phyloP scores from a whole-genome alignment of 2,113 vertebrate species.

The Eclectus roratus region DNA sequence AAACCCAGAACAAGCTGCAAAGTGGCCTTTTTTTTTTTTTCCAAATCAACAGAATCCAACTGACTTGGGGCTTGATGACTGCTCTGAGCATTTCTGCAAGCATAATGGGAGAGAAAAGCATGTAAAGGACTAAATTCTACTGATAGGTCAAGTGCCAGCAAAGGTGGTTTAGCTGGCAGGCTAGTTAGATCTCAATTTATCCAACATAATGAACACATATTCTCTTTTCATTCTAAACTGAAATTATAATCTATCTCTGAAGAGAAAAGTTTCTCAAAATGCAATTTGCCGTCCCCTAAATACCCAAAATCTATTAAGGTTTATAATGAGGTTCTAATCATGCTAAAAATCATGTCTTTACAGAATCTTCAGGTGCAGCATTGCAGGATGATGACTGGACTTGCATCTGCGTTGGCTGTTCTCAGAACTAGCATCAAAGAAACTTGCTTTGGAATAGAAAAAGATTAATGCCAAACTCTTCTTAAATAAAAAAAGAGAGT shows the following conservation, averaged over 20 bases:
- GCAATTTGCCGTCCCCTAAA: neutral
- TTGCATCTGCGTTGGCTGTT: neutral
- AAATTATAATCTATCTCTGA: neutral
- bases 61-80: neutral
- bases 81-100: neutral
- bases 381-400: neutral
- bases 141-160: neutral
- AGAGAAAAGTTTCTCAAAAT: neutral
- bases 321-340: neutral
- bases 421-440: neutral
- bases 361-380: neutral
- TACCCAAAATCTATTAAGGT: neutral
- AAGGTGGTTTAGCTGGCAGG: neutral
- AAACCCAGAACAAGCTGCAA: neutral
- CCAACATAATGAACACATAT: neutral
- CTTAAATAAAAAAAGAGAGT: neutral
- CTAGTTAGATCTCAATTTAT: neutral
- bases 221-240: neutral
- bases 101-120: neutral
- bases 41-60: neutral
- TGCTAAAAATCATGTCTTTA: neutral
- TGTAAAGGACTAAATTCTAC: neutral
- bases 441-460: neutral
- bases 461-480: neutral
- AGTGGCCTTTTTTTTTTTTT: neutral